Percentiles rank a stretch among this genome's conserved stretches.
phyloP scores from a whole-genome alignment of 2,797 vertebrate species.

The Epinephelus coioides region DNA sequence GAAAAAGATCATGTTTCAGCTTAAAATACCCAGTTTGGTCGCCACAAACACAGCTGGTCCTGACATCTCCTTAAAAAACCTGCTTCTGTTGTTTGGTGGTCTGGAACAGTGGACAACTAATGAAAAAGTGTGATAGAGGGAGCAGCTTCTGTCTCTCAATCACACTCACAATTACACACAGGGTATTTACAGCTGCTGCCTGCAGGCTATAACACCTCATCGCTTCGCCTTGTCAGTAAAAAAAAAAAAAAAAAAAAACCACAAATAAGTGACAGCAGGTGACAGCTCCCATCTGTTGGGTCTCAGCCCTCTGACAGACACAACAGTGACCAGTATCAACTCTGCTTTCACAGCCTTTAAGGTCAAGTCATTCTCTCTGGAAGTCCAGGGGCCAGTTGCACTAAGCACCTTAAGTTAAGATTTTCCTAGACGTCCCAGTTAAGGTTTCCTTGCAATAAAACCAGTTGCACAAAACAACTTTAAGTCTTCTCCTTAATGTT shows the following conservation, averaged over 20 bases:
- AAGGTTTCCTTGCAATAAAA: too few species aligned
- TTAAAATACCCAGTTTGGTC: too few species aligned
- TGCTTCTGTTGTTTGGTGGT: too few species aligned
- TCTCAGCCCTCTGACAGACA: constrained; percentile 10
- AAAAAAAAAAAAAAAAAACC: not conserved
- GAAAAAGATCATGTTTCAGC: too few species aligned
- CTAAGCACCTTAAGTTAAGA: too few species aligned
- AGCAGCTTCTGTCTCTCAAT: not conserved
- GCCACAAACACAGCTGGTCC: too few species aligned
- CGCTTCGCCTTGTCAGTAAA: constrained; percentile 11
- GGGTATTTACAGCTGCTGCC: constrained; percentile 17
- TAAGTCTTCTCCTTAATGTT: too few species aligned
- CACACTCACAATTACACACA: constrained; percentile 1
- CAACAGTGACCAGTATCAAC: not conserved
- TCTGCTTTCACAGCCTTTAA: not conserved
- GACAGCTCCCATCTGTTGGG: constrained; percentile 36
- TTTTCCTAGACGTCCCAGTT: too few species aligned
- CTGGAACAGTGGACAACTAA: too few species aligned
- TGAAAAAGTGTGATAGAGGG: not conserved
- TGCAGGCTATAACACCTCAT: constrained; percentile 21
- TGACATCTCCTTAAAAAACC: too few species aligned
- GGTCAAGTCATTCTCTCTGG: not conserved
- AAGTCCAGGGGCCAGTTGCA: too few species aligned
- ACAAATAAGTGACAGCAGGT: constrained; percentile 14
- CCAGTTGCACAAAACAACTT: too few species aligned